A percentile compares a stretch with the other conserved stretches of the same genome.
Conservation (phyloP, 2,888 invertebrate species). For the Heliconius ismenius region DNA sequence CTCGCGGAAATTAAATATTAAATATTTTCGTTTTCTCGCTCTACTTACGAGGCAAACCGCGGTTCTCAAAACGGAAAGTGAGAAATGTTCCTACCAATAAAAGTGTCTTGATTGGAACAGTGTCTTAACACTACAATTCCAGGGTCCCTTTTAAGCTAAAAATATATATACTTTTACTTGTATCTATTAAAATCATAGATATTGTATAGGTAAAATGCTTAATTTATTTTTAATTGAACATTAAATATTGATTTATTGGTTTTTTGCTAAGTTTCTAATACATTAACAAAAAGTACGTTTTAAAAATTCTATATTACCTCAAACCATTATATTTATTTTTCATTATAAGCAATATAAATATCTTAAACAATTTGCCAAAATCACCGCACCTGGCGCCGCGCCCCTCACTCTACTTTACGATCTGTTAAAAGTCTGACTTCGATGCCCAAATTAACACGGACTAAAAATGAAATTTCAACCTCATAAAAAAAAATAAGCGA, state of each 20-base stretch:
- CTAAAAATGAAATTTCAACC: slow-evolving; percentile 77
- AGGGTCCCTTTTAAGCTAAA: no score
- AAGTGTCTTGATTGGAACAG: no score
- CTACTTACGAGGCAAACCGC: no score
- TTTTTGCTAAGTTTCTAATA: no score
- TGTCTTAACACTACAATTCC: no score
- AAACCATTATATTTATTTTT: slow-evolving; percentile 10
- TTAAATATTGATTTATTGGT: neutral
- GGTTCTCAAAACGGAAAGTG: no score
- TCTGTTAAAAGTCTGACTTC: slow-evolving; percentile 82
- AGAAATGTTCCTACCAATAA: no score
- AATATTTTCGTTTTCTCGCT: no score
- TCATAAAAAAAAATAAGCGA: slow-evolving; percentile 72
- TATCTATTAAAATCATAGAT: neutral
- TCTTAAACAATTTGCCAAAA: slow-evolving; percentile 40
- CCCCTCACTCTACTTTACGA: slow-evolving; percentile 74
- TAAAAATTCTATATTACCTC: neutral
- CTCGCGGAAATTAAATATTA: no score
- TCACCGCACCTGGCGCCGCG: slow-evolving; percentile 69
- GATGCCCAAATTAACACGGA: slow-evolving; percentile 82
- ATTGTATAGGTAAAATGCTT: neutral
- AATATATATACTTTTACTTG: no score
- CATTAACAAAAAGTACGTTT: neutral
- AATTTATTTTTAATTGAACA: neutral
- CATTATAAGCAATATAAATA: slow-evolving; percentile 29